These are phyloP conservation scores for Xiphias gladius DNA, from an alignment of 2,113 vertebrate species.

Conservation along the genomic window DNA sequence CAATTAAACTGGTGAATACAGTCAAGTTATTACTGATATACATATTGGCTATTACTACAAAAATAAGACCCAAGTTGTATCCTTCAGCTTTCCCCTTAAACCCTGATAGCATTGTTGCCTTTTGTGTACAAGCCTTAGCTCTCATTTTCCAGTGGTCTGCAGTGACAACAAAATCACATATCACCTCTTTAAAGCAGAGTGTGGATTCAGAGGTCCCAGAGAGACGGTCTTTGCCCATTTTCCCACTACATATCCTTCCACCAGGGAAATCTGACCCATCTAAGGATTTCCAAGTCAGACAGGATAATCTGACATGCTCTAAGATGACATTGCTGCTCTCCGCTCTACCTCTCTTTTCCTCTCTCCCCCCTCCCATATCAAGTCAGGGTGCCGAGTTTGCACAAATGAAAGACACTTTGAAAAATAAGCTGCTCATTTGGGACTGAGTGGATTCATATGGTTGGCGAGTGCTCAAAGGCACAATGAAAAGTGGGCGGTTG, in stretches of 20 bases:
- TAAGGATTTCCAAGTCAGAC: constrained; percentile 73
- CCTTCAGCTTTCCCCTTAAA: background rate
- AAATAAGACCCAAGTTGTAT: background rate
- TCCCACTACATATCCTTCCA: constrained; percentile 69
- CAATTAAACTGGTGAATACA: background rate
- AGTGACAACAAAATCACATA: constrained; percentile 55
- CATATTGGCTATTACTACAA: background rate
- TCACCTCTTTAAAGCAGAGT: constrained; percentile 43
- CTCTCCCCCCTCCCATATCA: constrained; percentile 51
- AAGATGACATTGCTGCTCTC: constrained; percentile 70
- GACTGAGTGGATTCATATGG: constrained; percentile 84
- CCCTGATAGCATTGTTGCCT: background rate
- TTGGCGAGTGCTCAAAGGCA: constrained; percentile 80
- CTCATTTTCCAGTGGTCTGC: constrained; percentile 33
- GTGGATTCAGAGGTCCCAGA: constrained; percentile 47
- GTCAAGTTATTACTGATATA: background rate
- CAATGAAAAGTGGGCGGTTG: constrained; percentile 49
- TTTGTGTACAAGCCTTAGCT: constrained; percentile 1
- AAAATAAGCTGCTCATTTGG: constrained; percentile 81
- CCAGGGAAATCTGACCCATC: constrained; percentile 74
- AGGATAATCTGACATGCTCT: constrained; percentile 78
- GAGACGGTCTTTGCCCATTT: constrained; percentile 61
- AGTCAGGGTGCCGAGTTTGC: constrained; percentile 71
- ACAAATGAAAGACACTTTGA: constrained; percentile 80
- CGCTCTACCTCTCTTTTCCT: constrained; percentile 32